Evolutionary conservation across 1,140 invertebrate species (phyloP), one percentile per base, ranked within the genome.

Genomic region (Eumaeus atala): DNA sequence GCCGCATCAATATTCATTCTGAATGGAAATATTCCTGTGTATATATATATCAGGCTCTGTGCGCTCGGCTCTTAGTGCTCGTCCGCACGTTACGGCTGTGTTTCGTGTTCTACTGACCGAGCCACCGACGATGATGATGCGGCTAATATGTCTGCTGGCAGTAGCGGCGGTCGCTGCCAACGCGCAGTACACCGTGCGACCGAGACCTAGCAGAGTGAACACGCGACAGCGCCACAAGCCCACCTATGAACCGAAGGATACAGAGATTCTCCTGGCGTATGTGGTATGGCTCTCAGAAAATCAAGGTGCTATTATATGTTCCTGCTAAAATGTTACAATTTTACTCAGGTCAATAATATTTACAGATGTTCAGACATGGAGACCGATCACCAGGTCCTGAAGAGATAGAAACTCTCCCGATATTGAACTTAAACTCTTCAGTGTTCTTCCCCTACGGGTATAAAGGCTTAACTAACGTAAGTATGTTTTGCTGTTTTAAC

Each of bases 331-430:
- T 14, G 2, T 33, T 34, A 16, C 9, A 7, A 28, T 51, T 40
- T 52, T 28, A 28, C 21, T 28, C 2, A 28, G 21, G 21, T 28
- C 6, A 6, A 28, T 28, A 28, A 55, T 56, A 16, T 18, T 38
- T 58, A 36, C 59, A 93, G 92, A 58, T 94, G 14, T 93, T 92
- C 72, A 88, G 94, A 47, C 94, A 96, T 83, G 95, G 94, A 3
- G 92, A 95, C 67, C 89, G 94, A 33, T 92, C 93, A n/a, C 93
- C 94, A 0, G 91, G 92, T 55, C 64, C 86, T 11, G 89, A 89
- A 16, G 75, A 78, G 44, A 56, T 75, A 58, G 88, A 84, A 36
- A 72, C 87, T 47, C 94, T 91, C 72, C 92, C 94, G 0, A 89
- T 84, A 7, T 92, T 94, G 67, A 89, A 90, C 0, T 88, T 92